Conservation (phyloP, 1,140 invertebrate species). For the Aricia agestis region DNA sequence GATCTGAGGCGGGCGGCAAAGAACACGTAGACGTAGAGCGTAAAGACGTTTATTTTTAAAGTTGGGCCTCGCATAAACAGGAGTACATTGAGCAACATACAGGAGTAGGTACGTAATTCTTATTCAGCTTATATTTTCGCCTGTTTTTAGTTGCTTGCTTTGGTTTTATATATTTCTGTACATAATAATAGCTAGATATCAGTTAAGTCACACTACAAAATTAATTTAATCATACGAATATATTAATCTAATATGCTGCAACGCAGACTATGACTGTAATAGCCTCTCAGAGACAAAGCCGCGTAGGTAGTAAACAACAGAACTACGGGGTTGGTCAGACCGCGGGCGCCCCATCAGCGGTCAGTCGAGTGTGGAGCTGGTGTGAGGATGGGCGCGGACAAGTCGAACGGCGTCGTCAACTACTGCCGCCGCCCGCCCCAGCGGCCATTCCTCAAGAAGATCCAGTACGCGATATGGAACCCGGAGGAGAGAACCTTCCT, state of each 20-base stretch:
- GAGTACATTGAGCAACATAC: too few relatives aligned
- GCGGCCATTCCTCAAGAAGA: conserved; percentile 64
- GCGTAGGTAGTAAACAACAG: neutral
- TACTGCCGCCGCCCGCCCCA: conserved; percentile 59
- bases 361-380: conserved; percentile 35
- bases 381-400: conserved; percentile 59
- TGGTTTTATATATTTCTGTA: too few relatives aligned
- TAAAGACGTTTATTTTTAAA: neutral
- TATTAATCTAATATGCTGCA: too few relatives aligned
- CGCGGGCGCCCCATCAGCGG: conserved; percentile 1
- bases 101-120: too few relatives aligned
- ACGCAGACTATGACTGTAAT: neutral
- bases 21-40: conserved; percentile 25
- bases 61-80: neutral
- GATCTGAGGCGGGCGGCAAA: conserved; percentile 31
- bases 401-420: conserved; percentile 58
- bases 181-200: too few relatives aligned
- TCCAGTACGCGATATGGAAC: conserved; percentile 82
- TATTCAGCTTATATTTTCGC: too few relatives aligned
- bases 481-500: conserved; percentile 80
- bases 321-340: neutral
- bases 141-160: too few relatives aligned
- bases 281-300: neutral
- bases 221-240: too few relatives aligned
- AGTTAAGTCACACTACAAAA: too few relatives aligned